Percentiles rank a stretch among this genome's conserved stretches.
phyloP scores from a whole-genome alignment of 2,797 vertebrate species.

The Holocentrus rufus region DNA sequence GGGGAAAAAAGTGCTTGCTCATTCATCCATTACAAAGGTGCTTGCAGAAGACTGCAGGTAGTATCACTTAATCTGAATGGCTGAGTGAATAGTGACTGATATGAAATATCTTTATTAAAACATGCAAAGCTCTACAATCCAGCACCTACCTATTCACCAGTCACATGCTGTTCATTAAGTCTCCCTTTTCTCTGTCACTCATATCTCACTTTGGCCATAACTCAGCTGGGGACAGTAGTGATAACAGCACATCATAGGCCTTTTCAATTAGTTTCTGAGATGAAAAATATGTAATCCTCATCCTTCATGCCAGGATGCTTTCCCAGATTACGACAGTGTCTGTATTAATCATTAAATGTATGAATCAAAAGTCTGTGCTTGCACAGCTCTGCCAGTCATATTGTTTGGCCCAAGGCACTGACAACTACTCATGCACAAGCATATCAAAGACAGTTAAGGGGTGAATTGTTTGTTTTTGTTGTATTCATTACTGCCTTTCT shows the following conservation, averaged over 20 bases:
- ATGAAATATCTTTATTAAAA: constrained; percentile 77
- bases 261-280: constrained; percentile 80
- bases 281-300: constrained; percentile 77
- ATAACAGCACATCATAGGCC: constrained; percentile 71
- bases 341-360: constrained; percentile 77
- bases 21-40: constrained; percentile 66
- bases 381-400: constrained; percentile 69
- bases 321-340: constrained; percentile 74
- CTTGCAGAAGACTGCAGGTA: constrained; percentile 50
- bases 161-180: constrained; percentile 77
- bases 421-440: constrained; percentile 58
- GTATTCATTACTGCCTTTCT: constrained; percentile 45
- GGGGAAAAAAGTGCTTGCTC: constrained; percentile 29
- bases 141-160: constrained; percentile 73
- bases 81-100: constrained; percentile 72
- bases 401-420: constrained; percentile 63
- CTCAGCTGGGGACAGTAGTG: constrained; percentile 71
- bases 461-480: constrained; percentile 50
- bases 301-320: constrained; percentile 79
- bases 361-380: constrained; percentile 70
- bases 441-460: constrained; percentile 68
- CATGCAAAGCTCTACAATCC: constrained; percentile 60
- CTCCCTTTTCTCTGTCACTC: constrained; percentile 70
- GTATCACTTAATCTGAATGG: constrained; percentile 66
- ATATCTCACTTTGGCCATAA: constrained; percentile 74